Evolutionary conservation across 2,797 vertebrate species (phyloP).

Genomic region (Taenioides sp.): DNA sequence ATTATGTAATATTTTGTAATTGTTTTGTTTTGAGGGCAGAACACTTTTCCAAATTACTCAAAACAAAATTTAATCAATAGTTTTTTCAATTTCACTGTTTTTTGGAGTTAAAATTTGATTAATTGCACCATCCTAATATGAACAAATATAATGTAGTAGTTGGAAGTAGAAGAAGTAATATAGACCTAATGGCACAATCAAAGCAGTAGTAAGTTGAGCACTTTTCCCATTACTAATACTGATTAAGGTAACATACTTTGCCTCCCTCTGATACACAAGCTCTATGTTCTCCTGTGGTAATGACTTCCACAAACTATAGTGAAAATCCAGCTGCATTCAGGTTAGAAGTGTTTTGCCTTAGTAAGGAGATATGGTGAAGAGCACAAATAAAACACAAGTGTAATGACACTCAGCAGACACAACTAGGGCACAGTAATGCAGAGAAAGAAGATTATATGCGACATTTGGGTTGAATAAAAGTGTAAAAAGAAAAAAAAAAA

Average conservation of each 20-base stretch:
- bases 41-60: too few relatives aligned
- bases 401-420: conserved; percentile 31
- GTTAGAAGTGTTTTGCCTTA: conserved; percentile 32
- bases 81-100: too few relatives aligned
- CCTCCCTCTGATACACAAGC: neutral
- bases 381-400: conserved; percentile 19
- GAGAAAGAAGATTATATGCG: neutral
- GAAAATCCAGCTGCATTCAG: conserved; percentile 36
- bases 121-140: too few relatives aligned
- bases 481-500: neutral
- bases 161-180: too few relatives aligned
- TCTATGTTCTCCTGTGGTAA: conserved; percentile 24
- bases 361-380: conserved; percentile 23
- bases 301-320: conserved; percentile 36
- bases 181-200: too few relatives aligned
- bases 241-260: neutral
- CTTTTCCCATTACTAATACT: neutral
- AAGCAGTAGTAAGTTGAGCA: neutral
- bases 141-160: too few relatives aligned
- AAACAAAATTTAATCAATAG: too few relatives aligned
- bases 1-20: too few relatives aligned
- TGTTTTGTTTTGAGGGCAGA: too few relatives aligned
- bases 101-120: too few relatives aligned
- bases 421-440: conserved; percentile 11
- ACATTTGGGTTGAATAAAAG: neutral